A percentile compares a stretch with the other conserved stretches of the same genome.
phyloP scores from a whole-genome alignment of 2,113 vertebrate species.

The Tinamus guttatus region DNA sequence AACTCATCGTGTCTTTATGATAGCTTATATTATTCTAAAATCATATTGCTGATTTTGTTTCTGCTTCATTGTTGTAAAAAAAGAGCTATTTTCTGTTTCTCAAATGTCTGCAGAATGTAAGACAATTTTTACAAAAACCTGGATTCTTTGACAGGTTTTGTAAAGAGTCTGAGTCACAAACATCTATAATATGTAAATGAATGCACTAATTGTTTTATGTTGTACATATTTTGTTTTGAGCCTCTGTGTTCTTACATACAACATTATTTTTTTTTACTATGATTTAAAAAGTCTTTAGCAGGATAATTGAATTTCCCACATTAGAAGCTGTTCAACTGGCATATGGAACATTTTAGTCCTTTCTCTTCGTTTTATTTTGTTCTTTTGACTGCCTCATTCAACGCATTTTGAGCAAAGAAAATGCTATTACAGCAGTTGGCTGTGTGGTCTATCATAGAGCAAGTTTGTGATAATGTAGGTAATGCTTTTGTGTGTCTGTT shows the following conservation, averaged over 20 bases:
- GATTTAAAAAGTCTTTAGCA: neutral
- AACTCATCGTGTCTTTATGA: constrained; percentile 54
- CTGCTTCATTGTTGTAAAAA: neutral
- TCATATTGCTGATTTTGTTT: neutral
- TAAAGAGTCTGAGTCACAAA: neutral
- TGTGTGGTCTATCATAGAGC: neutral
- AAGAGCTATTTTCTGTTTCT: neutral
- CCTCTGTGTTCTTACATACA: constrained; percentile 1
- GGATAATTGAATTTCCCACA: neutral
- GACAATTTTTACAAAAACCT: neutral
- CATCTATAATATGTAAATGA: neutral
- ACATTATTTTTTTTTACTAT: neutral
- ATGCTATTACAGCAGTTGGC: neutral
- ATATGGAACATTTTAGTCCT: neutral
- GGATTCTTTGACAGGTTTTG: neutral
- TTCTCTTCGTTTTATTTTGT: neutral
- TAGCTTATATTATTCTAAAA: constrained; percentile 17
- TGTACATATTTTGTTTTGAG: neutral
- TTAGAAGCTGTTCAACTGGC: neutral
- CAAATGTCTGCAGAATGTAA: neutral
- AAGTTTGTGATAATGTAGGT: constrained; percentile 20
- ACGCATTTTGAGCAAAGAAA: constrained; percentile 16
- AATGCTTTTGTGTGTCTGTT: constrained; percentile 21
- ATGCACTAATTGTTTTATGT: neutral
- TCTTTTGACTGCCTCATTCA: neutral